Conservation (phyloP, 92 coral and sea anemone species). For the Metridium senile region DNA sequence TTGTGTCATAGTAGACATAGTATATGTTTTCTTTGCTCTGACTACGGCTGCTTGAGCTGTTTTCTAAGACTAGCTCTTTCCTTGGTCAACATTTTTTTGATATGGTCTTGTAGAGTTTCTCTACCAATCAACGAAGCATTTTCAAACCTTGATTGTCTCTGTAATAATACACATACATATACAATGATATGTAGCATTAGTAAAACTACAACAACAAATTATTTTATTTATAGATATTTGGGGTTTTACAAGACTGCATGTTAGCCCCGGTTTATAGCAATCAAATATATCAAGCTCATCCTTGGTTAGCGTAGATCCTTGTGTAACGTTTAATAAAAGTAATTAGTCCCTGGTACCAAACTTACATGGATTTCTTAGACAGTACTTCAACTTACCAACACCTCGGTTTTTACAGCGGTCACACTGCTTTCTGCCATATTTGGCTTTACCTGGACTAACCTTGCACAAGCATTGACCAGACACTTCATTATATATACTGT, state of each 20-base stretch:
- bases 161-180: neutral
- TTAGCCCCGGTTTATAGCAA: too few relatives aligned
- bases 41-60: slow-evolving; percentile 66
- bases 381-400: slow-evolving; percentile 79
- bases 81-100: slow-evolving; percentile 58
- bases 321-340: too few relatives aligned
- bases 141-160: slow-evolving; percentile 75
- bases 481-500: slow-evolving; percentile 57
- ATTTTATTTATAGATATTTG: too few relatives aligned
- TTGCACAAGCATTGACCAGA: slow-evolving; percentile 87
- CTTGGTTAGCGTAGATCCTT: too few relatives aligned
- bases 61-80: slow-evolving; percentile 74
- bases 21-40: slow-evolving; percentile 76
- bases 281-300: too few relatives aligned
- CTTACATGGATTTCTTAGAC: slow-evolving; percentile 88
- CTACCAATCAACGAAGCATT: slow-evolving; percentile 63
- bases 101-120: slow-evolving; percentile 71
- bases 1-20: slow-evolving; percentile 51
- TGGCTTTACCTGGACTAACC: slow-evolving; percentile 72
- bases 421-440: slow-evolving; percentile 88
- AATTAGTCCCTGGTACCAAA: slow-evolving; percentile 16
- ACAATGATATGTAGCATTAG: too few relatives aligned
- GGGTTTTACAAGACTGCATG: too few relatives aligned
- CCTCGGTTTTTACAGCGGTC: slow-evolving; percentile 72
- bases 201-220: neutral